Evolutionary conservation across 1,140 invertebrate species (phyloP).

Genomic region (Notospermus geniculatus): DNA sequence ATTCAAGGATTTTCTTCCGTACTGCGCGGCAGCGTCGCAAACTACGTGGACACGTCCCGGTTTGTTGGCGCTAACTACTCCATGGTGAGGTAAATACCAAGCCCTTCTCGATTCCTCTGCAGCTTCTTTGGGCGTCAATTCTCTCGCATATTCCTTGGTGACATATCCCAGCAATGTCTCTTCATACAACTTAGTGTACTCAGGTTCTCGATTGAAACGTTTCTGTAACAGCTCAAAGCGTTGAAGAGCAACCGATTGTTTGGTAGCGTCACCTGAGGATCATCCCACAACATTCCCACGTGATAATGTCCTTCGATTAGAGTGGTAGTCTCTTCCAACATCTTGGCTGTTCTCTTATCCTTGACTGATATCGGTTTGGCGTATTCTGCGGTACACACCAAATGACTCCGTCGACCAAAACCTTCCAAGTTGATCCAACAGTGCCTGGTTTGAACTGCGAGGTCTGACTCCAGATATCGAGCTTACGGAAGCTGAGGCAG

Average conservation of each 20-base stretch:
- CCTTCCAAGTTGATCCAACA: background rate
- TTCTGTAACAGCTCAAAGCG: too few species aligned
- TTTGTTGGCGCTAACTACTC: background rate
- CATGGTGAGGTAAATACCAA: background rate
- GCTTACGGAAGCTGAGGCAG: background rate
- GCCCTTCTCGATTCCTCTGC: background rate
- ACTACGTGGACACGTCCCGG: background rate
- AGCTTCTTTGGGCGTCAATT: background rate
- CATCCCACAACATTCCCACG: too few species aligned
- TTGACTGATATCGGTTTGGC: background rate
- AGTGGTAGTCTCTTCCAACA: background rate
- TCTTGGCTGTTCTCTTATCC: background rate
- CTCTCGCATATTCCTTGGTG: background rate
- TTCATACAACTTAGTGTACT: too few species aligned
- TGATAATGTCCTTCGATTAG: background rate
- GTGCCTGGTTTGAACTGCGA: background rate
- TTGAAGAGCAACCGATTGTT: too few species aligned
- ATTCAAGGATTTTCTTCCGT: background rate
- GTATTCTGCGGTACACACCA: background rate
- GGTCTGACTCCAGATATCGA: background rate
- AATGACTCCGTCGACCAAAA: background rate
- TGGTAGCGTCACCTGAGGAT: background rate
- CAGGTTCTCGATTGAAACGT: too few species aligned
- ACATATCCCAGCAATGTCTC: background rate
- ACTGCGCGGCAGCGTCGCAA: slow-evolving; percentile 1